Conservation (phyloP, 2,113 vertebrate genomes). For the Pithys albifrons region DNA sequence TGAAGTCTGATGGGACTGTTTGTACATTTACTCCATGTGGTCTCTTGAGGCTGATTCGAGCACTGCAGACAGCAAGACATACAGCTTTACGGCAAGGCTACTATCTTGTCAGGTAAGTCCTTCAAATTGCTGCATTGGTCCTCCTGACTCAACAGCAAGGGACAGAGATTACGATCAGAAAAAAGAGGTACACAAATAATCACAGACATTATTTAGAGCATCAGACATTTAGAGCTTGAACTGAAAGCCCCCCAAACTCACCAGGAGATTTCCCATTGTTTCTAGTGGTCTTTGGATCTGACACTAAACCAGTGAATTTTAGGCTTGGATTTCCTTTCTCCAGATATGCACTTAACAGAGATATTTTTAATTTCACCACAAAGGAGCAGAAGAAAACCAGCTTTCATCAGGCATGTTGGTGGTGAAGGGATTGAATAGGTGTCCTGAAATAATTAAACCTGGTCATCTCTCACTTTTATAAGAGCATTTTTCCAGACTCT, state of each 20-base stretch:
- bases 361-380: neutral
- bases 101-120: neutral
- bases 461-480: neutral
- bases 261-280: neutral
- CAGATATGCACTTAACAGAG: neutral
- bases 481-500: neutral
- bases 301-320: neutral
- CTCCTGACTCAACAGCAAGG: slow-evolving; percentile 21
- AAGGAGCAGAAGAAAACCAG: neutral
- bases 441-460: neutral
- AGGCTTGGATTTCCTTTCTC: neutral
- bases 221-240: neutral
- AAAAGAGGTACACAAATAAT: slow-evolving; percentile 2
- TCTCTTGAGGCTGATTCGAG: neutral
- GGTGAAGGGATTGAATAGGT: neutral
- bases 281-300: neutral
- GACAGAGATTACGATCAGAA: neutral
- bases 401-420: neutral
- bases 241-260: neutral
- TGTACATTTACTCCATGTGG: neutral
- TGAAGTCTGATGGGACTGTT: neutral
- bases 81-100: neutral
- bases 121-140: neutral
- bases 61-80: neutral
- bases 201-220: neutral